Conservation (phyloP, 1,140 invertebrate species). For the Sycobia sp. region DNA sequence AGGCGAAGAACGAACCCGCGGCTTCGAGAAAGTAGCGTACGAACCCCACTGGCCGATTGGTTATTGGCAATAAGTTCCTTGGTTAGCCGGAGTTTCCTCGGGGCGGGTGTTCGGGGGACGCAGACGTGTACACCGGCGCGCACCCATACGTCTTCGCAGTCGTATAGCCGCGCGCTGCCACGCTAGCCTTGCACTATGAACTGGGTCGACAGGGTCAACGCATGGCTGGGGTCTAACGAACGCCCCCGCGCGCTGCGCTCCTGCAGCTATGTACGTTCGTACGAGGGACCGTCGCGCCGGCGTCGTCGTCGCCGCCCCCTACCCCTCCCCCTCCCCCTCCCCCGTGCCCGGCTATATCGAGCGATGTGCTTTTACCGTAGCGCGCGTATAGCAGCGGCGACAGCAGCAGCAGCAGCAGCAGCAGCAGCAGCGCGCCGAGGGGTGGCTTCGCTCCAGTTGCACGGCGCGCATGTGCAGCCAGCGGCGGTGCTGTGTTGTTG, state of each 20-base stretch:
- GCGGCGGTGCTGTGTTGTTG: background rate
- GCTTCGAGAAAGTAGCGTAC: too few species aligned
- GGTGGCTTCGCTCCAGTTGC: background rate
- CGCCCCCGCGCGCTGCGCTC: slow-evolving; percentile 1
- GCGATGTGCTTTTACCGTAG: slow-evolving; percentile 3
- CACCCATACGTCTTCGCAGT: background rate
- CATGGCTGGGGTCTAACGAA: background rate
- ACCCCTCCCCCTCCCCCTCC: background rate
- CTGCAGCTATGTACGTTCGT: background rate
- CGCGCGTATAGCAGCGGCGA: too few species aligned
- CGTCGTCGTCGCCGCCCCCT: background rate
- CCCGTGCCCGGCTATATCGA: background rate
- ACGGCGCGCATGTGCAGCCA: slow-evolving; percentile 9
- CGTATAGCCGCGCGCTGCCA: background rate
- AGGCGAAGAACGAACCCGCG: too few species aligned
- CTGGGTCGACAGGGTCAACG: slow-evolving; percentile 54
- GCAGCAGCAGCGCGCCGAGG: background rate
- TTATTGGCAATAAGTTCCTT: too few species aligned
- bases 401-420: too few species aligned
- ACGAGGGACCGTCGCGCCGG: background rate
- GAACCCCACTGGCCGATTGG: too few species aligned
- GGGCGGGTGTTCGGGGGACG: too few species aligned
- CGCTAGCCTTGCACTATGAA: slow-evolving; percentile 53
- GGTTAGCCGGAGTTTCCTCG: background rate
- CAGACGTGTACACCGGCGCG: too few species aligned